Base-by-base conservation (phyloP, 2,113 vertebrate genomes). In the Cygnus atratus region DNA sequence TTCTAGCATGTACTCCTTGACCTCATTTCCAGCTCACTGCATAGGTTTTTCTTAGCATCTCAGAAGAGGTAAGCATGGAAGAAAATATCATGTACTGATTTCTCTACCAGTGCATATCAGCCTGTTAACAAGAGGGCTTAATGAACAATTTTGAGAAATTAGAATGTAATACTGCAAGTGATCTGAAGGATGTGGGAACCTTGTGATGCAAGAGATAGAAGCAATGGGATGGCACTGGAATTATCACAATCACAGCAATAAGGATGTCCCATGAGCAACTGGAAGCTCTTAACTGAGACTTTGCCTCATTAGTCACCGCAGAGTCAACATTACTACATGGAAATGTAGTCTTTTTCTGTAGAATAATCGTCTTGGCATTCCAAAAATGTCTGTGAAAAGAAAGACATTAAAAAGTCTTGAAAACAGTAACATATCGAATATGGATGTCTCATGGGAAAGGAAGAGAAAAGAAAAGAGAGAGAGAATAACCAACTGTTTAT, bases 251-350 rank as follows among this genome's bases (percentile, higher is more conserved):
- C 2, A 91, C 7, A 83, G 28, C 10, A 80, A 21, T 71, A 94
- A 11, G 80, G 35, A 58, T 29, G 37, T 26, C 61, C 59, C 59
- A 11, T 11, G 14, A 81, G 75, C 25, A 37, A 35, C 24, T 70
- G 66, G n/a, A 91, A 57, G 48, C 31, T 87, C 61, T 95, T 96
- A 82, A 81, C 22, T 54, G 44, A 21, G 6, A 28, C 94, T 93
- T 93, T 25, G 17, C 52, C 79, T 87, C 43, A n/a, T 62, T 84
- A n/a, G n/a, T 70, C 57, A 84, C 37, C 33, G 20, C 61, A 90
- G 52, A 90, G 52, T 84, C 73, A 72, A 29, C 25, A 31, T 10
- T 74, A 37, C 54, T 52, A 65, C 43, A 20, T 31, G 81, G 91
- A 87, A 80, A 75, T 65, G 71, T 9, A 77, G 39, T 43, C 9